Evolutionary conservation across 2,113 vertebrate genomes (phyloP).

Genomic region (Desmodus rotundus): DNA sequence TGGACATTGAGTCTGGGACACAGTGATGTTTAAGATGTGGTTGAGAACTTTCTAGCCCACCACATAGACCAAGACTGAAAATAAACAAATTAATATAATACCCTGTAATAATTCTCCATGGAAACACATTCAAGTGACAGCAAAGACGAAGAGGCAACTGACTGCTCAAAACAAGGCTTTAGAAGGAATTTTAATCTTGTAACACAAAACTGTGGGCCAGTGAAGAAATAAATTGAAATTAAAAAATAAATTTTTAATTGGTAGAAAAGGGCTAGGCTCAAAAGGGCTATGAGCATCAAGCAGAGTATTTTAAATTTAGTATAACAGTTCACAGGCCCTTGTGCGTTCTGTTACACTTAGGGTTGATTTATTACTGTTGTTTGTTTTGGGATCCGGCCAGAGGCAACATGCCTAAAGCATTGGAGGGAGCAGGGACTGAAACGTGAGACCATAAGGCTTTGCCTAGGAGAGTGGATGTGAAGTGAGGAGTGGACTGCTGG

Average conservation of each 20-base stretch:
- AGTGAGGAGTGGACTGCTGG: neutral
- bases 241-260: conserved; percentile 17
- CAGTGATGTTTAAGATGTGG: neutral
- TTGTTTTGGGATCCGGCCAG: neutral
- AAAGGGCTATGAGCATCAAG: neutral
- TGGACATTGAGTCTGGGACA: neutral
- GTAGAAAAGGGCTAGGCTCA: neutral
- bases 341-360: neutral
- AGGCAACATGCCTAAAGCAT: neutral
- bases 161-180: neutral
- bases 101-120: neutral
- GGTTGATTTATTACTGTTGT: neutral
- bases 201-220: neutral
- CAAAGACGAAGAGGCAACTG: neutral
- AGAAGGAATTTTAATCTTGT: neutral
- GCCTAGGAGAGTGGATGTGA: neutral
- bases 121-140: neutral
- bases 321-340: neutral
- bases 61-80: neutral
- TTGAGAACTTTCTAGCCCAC: neutral
- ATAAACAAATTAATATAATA: neutral
- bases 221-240: neutral
- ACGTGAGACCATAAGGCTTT: neutral
- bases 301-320: neutral
- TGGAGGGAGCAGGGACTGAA: neutral